A percentile compares a stretch with the other conserved stretches of the same genome.
These are phyloP conservation scores for Atrina japonica DNA, from an alignment of 2,888 invertebrate genomes.

Conservation along the genomic window DNA sequence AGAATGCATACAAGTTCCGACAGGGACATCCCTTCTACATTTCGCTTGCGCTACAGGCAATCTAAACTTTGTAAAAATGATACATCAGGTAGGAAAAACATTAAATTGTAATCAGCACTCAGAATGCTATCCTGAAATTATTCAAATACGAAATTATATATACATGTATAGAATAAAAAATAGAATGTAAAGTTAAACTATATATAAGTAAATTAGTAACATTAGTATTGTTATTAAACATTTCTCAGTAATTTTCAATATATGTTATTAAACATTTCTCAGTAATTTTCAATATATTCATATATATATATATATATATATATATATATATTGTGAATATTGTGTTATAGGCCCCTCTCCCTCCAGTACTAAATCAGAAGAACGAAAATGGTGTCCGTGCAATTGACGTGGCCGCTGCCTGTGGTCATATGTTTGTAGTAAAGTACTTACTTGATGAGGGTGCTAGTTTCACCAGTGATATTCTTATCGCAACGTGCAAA, in stretches of 20 bases:
- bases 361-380: conserved; percentile 12
- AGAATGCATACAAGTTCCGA: not conserved
- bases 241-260: too few relatives aligned
- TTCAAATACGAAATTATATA: too few relatives aligned
- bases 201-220: too few relatives aligned
- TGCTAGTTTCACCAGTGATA: conserved; percentile 26
- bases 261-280: too few relatives aligned
- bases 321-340: too few relatives aligned
- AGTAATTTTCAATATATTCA: too few relatives aligned
- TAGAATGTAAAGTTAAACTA: too few relatives aligned
- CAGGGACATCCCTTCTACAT: conserved; percentile 25
- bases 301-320: too few relatives aligned
- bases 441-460: conserved; percentile 39
- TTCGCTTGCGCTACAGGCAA: conserved; percentile 26
- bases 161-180: too few relatives aligned
- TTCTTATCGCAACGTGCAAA: conserved; percentile 44
- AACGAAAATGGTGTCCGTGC: conserved; percentile 32
- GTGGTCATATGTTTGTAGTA: conserved; percentile 40
- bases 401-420: conserved; percentile 46
- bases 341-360: conserved; percentile 14
- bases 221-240: too few relatives aligned
- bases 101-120: too few relatives aligned
- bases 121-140: too few relatives aligned
- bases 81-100: conserved; percentile 22
- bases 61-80: conserved; percentile 29